A percentile compares a stretch with the other conserved stretches of the same genome.
phyloP scores from a whole-genome alignment of 2,888 invertebrate species.

The Rosalia funebris region DNA sequence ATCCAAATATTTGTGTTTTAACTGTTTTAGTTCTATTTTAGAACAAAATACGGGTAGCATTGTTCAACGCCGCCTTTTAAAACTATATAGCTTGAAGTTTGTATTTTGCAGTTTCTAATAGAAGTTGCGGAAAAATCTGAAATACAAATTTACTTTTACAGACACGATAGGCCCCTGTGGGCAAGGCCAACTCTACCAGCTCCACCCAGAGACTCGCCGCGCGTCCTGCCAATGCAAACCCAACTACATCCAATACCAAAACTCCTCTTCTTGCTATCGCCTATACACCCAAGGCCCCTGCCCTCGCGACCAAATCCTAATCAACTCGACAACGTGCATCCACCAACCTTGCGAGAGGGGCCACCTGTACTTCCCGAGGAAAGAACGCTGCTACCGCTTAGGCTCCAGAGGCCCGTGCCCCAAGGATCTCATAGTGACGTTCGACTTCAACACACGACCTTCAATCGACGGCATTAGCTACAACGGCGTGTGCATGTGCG shows the following conservation, averaged over 20 bases:
- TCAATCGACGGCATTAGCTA: constrained; percentile 84
- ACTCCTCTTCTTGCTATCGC: constrained; percentile 77
- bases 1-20: no score
- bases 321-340: constrained; percentile 75
- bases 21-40: no score
- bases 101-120: no score
- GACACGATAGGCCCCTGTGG: constrained; percentile 81
- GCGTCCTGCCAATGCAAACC: constrained; percentile 78
- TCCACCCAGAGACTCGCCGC: constrained; percentile 63
- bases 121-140: no score
- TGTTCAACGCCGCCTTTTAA: no score
- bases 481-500: constrained; percentile 83
- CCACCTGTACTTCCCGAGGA: constrained; percentile 78
- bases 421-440: constrained; percentile 78
- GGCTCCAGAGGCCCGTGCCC: constrained; percentile 82
- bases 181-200: constrained; percentile 76
- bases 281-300: constrained; percentile 85
- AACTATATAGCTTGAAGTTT: no score
- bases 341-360: constrained; percentile 79
- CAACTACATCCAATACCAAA: constrained; percentile 71
- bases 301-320: constrained; percentile 72
- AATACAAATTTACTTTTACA: no score
- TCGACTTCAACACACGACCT: constrained; percentile 81
- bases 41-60: no score
- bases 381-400: constrained; percentile 80